A percentile compares a stretch with the other conserved stretches of the same genome.
Evolutionary conservation across 2,888 invertebrate species (phyloP).

Genomic region (Caenorhabditis sp.): DNA sequence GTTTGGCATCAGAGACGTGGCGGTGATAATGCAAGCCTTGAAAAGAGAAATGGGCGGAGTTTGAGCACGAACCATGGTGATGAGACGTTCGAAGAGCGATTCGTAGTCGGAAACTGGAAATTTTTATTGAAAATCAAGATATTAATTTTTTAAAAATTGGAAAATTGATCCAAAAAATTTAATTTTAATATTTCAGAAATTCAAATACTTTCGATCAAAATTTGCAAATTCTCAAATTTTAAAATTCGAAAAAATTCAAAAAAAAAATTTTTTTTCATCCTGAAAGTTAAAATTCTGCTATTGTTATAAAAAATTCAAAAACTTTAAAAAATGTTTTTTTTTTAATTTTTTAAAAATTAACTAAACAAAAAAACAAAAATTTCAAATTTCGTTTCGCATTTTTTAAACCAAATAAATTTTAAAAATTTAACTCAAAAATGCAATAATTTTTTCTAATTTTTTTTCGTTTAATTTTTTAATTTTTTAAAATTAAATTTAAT

Average conservation of each 20-base stretch:
- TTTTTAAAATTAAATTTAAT: no score
- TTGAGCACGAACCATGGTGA: constrained; percentile 11
- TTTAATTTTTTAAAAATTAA: not conserved
- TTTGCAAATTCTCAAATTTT: no score
- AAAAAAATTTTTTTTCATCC: no score
- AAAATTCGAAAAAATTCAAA: no score
- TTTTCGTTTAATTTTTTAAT: no score
- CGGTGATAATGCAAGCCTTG: constrained; percentile 22
- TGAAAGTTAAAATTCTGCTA: not conserved
- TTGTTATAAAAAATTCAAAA: not conserved
- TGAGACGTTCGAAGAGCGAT: constrained; percentile 25
- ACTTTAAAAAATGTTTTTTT: not conserved
- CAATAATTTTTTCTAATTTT: no score
- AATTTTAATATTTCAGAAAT: no score
- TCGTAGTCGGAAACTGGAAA: no score
- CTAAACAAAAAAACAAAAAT: not conserved
- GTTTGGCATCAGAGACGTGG: constrained; percentile 38
- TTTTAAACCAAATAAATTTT: not conserved
- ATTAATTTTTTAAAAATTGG: no score
- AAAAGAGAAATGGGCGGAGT: constrained; percentile 24
- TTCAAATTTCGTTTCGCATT: not conserved
- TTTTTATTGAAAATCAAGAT: no score
- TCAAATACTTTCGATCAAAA: no score
- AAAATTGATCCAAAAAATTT: no score
- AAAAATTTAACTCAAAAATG: not conserved